phyloP scores from a whole-genome alignment of 37 sponge, comb jelly and placozoan species.

The Dysidea cf. avara region DNA sequence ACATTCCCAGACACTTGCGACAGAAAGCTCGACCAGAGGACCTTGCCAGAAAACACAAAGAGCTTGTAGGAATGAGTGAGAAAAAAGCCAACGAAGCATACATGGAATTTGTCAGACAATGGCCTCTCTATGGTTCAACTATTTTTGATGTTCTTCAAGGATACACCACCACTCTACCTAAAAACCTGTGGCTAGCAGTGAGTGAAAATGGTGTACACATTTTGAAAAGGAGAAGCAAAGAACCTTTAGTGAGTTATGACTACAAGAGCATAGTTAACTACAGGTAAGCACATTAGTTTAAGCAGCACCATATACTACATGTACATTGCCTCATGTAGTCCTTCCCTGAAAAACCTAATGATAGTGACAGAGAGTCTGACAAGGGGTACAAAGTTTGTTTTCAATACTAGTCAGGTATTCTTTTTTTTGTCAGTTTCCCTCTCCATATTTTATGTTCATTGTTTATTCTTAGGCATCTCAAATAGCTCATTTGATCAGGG shows the following conservation, averaged over 20 bases:
- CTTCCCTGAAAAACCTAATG: constrained; percentile 94
- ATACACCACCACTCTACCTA: constrained; percentile 90
- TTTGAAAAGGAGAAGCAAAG: constrained; percentile 88
- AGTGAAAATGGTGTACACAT: constrained; percentile 87
- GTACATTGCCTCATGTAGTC: constrained; percentile 42
- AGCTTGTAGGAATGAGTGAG: constrained; percentile 51
- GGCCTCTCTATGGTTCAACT: constrained; percentile 93
- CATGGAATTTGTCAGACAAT: constrained; percentile 80
- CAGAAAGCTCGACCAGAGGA: constrained; percentile 68
- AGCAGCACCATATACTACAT: not conserved
- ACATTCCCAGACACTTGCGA: constrained; percentile 84
- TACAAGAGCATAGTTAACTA: constrained; percentile 95
- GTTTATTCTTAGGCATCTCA: constrained; percentile 77
- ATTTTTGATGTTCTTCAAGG: constrained; percentile 92
- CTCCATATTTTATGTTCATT: not conserved
- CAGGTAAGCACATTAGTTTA: constrained; percentile 45
- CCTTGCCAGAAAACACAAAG: constrained; percentile 74
- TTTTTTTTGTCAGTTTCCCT: not conserved
- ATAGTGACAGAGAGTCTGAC: constrained; percentile 94
- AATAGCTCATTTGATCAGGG: constrained; percentile 93
- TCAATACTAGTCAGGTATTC: constrained; percentile 94
- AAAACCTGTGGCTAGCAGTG: constrained; percentile 96
- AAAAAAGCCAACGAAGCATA: constrained; percentile 75
- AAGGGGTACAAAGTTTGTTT: constrained; percentile 93
- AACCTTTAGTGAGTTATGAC: constrained; percentile 89